Evolutionary conservation across 2,113 vertebrate genomes (phyloP).

Genomic region (Nyctibius bracteatus): DNA sequence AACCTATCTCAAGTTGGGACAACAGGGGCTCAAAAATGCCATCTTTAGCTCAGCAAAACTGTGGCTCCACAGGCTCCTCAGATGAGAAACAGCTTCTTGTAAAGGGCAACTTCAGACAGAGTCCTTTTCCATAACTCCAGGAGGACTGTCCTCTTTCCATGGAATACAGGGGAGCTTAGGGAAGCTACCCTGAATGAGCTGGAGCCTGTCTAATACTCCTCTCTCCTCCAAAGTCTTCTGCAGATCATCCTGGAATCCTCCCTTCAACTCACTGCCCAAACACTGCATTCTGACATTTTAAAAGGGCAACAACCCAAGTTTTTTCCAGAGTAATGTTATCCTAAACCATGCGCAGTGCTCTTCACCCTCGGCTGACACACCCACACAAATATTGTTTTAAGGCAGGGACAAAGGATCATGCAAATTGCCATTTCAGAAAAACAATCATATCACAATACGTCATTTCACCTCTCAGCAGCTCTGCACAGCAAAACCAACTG

Average conservation of each 20-base stretch:
- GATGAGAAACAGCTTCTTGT: not conserved
- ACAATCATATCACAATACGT: rapidly evolving
- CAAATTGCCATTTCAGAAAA: not conserved
- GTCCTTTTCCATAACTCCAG: not conserved
- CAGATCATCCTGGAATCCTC: not conserved
- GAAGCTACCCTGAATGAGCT: not conserved
- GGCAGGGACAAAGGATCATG: not conserved
- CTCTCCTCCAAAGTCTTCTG: not conserved
- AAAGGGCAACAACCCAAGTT: not conserved
- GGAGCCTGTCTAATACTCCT: not conserved
- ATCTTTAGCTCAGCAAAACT: not conserved
- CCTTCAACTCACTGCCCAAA: not conserved
- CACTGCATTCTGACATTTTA: not conserved
- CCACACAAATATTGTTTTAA: not conserved
- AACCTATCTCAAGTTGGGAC: not conserved
- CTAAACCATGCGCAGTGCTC: not conserved
- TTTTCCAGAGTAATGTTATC: not conserved
- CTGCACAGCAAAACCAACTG: not conserved
- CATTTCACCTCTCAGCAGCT: not conserved
- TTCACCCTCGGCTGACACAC: not conserved
- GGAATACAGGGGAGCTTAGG: not conserved
- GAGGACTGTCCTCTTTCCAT: not conserved
- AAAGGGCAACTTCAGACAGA: not conserved
- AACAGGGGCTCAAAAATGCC: not conserved
- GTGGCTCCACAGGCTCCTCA: not conserved